Percentiles rank a stretch among this genome's conserved stretches.
Evolutionary conservation across 2,113 vertebrate genomes (phyloP).

Genomic region (Fulica atra): DNA sequence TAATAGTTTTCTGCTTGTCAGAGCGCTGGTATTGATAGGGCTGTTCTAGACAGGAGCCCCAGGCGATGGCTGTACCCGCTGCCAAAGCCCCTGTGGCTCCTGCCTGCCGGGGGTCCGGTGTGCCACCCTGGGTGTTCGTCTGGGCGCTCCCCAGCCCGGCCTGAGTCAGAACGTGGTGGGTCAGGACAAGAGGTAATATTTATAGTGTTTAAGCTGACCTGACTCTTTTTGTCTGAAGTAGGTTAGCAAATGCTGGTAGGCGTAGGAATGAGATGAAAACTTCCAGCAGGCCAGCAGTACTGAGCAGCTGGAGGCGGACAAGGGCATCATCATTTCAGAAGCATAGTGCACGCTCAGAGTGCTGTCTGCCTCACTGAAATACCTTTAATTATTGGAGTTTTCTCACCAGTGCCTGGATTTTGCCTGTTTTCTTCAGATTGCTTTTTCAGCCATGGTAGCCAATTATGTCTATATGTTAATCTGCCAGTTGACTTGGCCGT

Average conservation of each 20-base stretch:
- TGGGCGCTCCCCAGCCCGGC: not conserved
- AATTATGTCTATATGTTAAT: constrained; percentile 23
- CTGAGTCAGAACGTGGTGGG: not conserved
- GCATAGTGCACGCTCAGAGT: accelerated
- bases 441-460: not conserved
- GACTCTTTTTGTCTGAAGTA: not conserved
- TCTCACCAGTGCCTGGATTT: not conserved
- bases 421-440: not conserved
- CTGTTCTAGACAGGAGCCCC: not conserved
- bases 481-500: not conserved
- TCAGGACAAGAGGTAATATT: not conserved
- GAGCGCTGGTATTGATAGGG: not conserved
- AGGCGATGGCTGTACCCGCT: accelerated
- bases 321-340: not conserved
- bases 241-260: not conserved
- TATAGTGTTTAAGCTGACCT: not conserved
- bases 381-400: constrained; percentile 1
- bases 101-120: not conserved
- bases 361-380: not conserved
- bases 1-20: accelerated
- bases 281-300: not conserved
- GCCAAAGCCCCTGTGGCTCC: accelerated
- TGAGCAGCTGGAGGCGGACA: not conserved
- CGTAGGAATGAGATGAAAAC: not conserved
- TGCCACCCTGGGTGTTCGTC: not conserved